Percentiles rank a stretch among this genome's conserved stretches.
phyloP scores from a whole-genome alignment of 2,113 vertebrate species.

The Mohoua ochrocephala region DNA sequence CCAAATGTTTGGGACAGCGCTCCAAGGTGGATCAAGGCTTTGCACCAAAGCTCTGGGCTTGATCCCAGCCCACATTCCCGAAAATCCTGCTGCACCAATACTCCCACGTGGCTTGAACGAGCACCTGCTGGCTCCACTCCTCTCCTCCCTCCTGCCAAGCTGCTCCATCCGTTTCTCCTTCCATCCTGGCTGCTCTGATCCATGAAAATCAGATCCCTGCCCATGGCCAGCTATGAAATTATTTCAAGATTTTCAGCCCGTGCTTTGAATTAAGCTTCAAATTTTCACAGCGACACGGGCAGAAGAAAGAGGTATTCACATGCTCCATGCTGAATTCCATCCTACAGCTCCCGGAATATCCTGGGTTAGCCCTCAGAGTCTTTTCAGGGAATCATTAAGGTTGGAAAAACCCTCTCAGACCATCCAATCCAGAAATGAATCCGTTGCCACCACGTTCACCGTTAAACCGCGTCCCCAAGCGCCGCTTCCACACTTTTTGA shows the following conservation, averaged over 20 bases:
- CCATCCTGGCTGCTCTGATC: background rate
- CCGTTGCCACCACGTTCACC: background rate
- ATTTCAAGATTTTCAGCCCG: background rate
- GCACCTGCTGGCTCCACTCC: background rate
- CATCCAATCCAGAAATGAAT: background rate
- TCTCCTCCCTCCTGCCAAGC: background rate
- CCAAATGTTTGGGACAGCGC: background rate
- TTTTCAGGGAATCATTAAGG: fast-evolving
- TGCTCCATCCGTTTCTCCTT: background rate
- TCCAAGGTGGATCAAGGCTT: background rate
- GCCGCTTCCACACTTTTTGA: background rate
- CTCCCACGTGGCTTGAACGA: fast-evolving
- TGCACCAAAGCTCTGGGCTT: background rate
- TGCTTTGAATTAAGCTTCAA: background rate
- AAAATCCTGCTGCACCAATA: background rate
- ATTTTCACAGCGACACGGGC: background rate
- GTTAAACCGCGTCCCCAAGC: fast-evolving
- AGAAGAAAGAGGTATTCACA: background rate
- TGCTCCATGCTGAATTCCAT: background rate
- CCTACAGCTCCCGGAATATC: background rate
- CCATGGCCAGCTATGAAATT: background rate
- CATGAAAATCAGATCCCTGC: background rate
- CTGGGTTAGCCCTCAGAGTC: background rate
- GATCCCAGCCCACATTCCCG: fast-evolving
- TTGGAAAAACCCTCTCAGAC: background rate